Base-by-base conservation (phyloP, 30 jellyfish, hydroid and myxozoan species). In the Nemopilema nomurai region DNA sequence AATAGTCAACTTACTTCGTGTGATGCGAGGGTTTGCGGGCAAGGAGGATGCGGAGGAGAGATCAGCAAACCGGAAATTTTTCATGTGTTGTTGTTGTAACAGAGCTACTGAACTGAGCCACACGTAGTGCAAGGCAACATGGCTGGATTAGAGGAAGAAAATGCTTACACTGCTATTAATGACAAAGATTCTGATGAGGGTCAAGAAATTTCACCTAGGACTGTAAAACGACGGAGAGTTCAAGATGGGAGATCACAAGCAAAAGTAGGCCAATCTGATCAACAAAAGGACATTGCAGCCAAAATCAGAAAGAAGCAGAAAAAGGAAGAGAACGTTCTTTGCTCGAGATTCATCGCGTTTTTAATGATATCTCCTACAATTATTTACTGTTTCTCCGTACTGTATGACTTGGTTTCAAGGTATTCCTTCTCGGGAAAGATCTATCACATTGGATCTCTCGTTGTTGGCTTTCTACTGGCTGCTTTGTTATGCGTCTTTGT, bases 341-440 rank as follows among this genome's bases (percentile, higher is more conserved):
- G 79, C 19, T 71, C 91, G 29, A 83, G 80, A 20, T 52, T 83
- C 31, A 57, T 83, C 71, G 70, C 91, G 6, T 83, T 69, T 64
- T 72, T 83, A 21, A 83, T 83, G 91, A 57, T 83, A 29, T 83
- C 91, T 25, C 91, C 91, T 26, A 28, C 91, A 8, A 28, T 83
- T 17, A 52, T 83, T 8, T 83, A 83, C 52, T 51, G 70, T 53
- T 63, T 83, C 72, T 69, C 79, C 71, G 77, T 83, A 26, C 73
- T 73, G 7, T 83, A 83, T 72, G 75, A 71, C 62, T 63, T 83
- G 1, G 32, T 71, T 20, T 83, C 91, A 18, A 52, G 21, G 80
- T 83, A 83, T 66, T 32, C 91, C 26, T 65, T 83, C 26, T 63
- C 91, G 30, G 91, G 91, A 51, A 23, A 53, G 66, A 50, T 83